phyloP scores from a whole-genome alignment of 2,113 vertebrate species.

The Entomyzon cyanotis region DNA sequence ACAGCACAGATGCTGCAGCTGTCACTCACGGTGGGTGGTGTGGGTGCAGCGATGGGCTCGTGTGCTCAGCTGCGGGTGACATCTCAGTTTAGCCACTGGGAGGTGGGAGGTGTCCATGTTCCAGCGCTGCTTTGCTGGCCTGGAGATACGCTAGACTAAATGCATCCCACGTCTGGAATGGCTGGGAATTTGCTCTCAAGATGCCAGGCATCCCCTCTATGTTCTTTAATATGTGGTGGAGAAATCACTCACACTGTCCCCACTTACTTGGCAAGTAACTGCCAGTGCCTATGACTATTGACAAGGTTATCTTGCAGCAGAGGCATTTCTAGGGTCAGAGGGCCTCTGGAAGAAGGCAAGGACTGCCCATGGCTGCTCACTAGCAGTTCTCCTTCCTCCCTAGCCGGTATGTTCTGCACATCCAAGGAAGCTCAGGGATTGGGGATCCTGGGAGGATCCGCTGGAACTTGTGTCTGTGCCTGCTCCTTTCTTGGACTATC shows the following conservation, averaged over 20 bases:
- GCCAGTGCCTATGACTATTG: not conserved
- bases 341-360: not conserved
- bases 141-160: not conserved
- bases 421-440: conserved; percentile 82
- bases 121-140: not conserved
- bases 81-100: not conserved
- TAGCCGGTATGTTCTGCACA: conserved; percentile 82
- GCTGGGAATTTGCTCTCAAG: not conserved
- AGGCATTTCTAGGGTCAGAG: not conserved
- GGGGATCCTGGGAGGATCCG: conserved; percentile 76
- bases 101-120: not conserved
- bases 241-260: not conserved
- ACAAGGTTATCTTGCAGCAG: not conserved
- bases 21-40: rapidly evolving
- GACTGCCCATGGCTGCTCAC: not conserved
- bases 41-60: not conserved
- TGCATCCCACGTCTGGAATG: not conserved
- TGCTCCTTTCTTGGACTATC: conserved; percentile 81
- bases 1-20: not conserved
- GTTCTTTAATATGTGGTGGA: not conserved
- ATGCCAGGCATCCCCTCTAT: not conserved
- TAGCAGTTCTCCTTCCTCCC: not conserved
- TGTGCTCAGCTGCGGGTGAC: not conserved
- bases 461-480: conserved; percentile 82
- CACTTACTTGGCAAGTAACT: not conserved